These are phyloP conservation scores for Ceratina australensis DNA, from an alignment of 1,140 invertebrate species.

Conservation along the genomic window DNA sequence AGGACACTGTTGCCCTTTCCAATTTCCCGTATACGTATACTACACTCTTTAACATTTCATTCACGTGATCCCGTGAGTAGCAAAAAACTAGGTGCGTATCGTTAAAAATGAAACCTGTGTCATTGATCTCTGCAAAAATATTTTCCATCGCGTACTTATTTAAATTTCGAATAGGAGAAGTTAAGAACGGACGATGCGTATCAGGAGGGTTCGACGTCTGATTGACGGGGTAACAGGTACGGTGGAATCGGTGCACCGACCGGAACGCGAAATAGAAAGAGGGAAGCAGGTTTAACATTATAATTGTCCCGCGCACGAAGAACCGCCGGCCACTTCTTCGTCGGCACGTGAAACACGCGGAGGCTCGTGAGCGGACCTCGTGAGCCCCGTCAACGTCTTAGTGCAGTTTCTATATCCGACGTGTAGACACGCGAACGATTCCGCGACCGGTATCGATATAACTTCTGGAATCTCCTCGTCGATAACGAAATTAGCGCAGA, in stretches of 20 bases:
- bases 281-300: slow-evolving; percentile 51
- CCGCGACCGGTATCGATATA: no score
- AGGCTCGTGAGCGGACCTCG: slow-evolving; percentile 19
- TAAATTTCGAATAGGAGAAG: neutral
- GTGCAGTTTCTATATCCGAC: slow-evolving; percentile 65
- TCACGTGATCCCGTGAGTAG: neutral
- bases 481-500: neutral
- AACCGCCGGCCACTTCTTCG: slow-evolving; percentile 50
- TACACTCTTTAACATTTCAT: neutral
- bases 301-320: slow-evolving; percentile 53
- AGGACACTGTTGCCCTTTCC: neutral
- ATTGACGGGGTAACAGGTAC: neutral
- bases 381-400: slow-evolving; percentile 56
- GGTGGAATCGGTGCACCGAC: slow-evolving; percentile 1
- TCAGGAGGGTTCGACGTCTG: slow-evolving; percentile 13
- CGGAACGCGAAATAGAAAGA: slow-evolving; percentile 35
- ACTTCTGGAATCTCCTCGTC: neutral
- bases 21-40: neutral
- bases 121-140: neutral
- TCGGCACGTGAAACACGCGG: slow-evolving; percentile 41
- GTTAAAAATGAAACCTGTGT: neutral
- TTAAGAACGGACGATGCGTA: neutral
- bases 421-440: slow-evolving; percentile 46
- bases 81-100: neutral
- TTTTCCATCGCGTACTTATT: neutral